Base-by-base conservation (phyloP, 2,113 vertebrate genomes). In the Triplophysa siluroides region DNA sequence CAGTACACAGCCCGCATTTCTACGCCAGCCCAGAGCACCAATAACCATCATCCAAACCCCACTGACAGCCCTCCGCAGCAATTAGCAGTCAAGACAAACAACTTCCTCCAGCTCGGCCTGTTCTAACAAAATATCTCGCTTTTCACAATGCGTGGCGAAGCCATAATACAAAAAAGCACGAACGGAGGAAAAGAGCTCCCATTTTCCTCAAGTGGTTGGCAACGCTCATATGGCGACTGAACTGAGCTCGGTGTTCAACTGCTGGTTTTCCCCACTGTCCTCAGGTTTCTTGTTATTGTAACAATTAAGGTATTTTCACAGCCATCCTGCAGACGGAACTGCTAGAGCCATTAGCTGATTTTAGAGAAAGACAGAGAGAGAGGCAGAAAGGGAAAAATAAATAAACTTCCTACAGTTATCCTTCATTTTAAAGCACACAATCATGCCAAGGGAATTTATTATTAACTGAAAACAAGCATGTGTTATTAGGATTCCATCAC, bases 21-120 rank as follows among this genome's bases (percentile, higher is more conserved):
- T 79, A 24, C 41, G 38, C 21, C 66, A 43, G 83, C 76, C 77
- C 78, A 81, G 60, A 62, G 88, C 88, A 88, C 86, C 80, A 23
- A 81, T 52, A 84, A 56, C 19, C 33, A 41, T 62, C 56, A 66
- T 66, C 56, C 45, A 29, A 68, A 21, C 18, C 54, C 81, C 63
- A 29, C 45, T 84, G 82, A 61, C 74, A 80, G 75, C 60, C 54
- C 33, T 56, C 62, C 33, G 21, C 38, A 66, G 79, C 68, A 73
- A 75, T 75, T 75, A 75, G 72, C 72, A 75, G 72, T 62, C 41
- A 5, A 75, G 72, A 75, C 72, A 75, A 63, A 47, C 41, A 24
- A 75, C 72, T 75, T 63, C 58, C 58, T 63, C 58, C 41, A 18
- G 72, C 72, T 29, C 41, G 18, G 23, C 72, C 60, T 45, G 56